Conservation (phyloP, 2,888 invertebrate species). For the Chrysolina haemoptera region DNA sequence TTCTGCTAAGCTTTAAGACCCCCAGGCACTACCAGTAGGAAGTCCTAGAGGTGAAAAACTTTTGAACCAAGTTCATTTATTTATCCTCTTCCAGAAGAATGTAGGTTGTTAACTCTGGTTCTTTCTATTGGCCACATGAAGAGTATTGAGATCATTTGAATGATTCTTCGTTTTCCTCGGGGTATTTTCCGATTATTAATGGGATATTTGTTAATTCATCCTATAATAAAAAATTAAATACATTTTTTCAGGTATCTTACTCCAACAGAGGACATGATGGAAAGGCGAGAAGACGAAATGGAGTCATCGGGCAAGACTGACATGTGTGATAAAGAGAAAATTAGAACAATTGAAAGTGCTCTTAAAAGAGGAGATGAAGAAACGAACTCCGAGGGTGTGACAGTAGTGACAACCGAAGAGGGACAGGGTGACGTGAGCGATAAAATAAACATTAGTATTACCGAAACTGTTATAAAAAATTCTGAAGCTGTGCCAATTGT, state of each 20-base stretch:
- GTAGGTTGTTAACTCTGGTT: too few relatives aligned
- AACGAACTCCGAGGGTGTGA: conserved; percentile 38
- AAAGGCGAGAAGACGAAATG: conserved; percentile 59
- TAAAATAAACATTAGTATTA: conserved; percentile 59
- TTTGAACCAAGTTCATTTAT: too few relatives aligned
- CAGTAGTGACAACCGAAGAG: conserved; percentile 47
- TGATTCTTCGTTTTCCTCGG: too few relatives aligned
- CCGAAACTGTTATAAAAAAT: conserved; percentile 59
- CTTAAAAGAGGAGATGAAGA: conserved; percentile 46
- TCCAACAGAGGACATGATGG: conserved; percentile 74
- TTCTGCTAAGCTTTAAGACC: too few relatives aligned
- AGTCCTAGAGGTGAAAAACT: too few relatives aligned
- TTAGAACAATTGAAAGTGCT: conserved; percentile 44
- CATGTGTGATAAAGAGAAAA: conserved; percentile 44
- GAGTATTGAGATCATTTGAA: too few relatives aligned
- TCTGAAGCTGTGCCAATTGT: conserved; percentile 66
- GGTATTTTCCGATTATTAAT: too few relatives aligned
- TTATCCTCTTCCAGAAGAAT: too few relatives aligned
- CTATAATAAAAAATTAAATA: too few relatives aligned
- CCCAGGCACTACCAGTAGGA: too few relatives aligned
- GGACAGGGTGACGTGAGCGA: conserved; percentile 55
- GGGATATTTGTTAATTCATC: too few relatives aligned
- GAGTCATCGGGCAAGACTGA: conserved; percentile 49
- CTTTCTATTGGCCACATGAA: too few relatives aligned
- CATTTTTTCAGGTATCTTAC: conserved; percentile 72